Evolutionary conservation across 2,113 vertebrate species (phyloP).

Genomic region (Nothobranchius kuhntae): DNA sequence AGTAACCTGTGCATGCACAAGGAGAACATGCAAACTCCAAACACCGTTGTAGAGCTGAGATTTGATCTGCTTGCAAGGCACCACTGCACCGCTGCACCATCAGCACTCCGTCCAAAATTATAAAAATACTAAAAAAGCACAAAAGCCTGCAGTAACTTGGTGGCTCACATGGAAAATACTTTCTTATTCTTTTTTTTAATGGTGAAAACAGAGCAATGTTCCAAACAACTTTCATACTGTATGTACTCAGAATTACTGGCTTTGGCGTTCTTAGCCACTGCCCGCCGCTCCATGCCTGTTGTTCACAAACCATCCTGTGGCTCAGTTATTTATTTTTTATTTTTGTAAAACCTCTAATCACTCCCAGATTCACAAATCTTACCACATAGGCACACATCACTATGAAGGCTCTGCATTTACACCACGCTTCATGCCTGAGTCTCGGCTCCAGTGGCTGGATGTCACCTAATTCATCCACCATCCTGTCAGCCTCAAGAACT

Average conservation of each 20-base stretch:
- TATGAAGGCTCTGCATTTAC: constrained; percentile 47
- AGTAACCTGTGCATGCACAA: not conserved
- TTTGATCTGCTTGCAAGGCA: not conserved
- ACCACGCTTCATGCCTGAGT: constrained; percentile 34
- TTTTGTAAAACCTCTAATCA: constrained; percentile 56
- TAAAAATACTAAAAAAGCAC: not conserved
- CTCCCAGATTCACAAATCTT: constrained; percentile 63
- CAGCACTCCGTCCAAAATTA: not conserved
- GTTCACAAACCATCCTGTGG: constrained; percentile 40
- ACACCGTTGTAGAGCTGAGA: not conserved
- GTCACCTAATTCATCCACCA: constrained; percentile 61
- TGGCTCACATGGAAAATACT: not conserved
- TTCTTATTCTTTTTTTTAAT: constrained; percentile 40
- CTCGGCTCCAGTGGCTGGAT: constrained; percentile 50
- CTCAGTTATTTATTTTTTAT: constrained; percentile 5
- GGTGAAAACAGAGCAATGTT: constrained; percentile 30
- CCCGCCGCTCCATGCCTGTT: constrained; percentile 22
- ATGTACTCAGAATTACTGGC: constrained; percentile 36
- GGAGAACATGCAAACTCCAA: not conserved
- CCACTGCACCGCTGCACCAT: too few species aligned
- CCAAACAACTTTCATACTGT: constrained; percentile 31
- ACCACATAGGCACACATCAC: constrained; percentile 47
- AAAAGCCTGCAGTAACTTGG: constrained; percentile 1
- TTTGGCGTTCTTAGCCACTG: constrained; percentile 28
- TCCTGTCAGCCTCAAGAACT: constrained; percentile 34